phyloP scores from a whole-genome alignment of 2,888 invertebrate species.

The Drosophila pseudotakahashii region DNA sequence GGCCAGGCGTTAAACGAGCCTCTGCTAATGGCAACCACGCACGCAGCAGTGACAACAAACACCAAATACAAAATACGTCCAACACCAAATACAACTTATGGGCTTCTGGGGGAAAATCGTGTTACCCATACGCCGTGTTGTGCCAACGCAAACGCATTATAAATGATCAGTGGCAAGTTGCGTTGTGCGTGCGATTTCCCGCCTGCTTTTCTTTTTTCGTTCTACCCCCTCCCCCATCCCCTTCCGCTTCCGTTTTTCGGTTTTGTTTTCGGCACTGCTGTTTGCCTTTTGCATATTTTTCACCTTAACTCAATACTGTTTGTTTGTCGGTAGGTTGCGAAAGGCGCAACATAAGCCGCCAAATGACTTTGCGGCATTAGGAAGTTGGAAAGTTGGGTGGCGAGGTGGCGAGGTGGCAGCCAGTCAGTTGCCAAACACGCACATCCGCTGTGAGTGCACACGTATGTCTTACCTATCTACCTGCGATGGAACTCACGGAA shows the following conservation, averaged over 20 bases:
- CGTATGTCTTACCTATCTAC: conserved; percentile 45
- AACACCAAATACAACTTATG: conserved; percentile 36
- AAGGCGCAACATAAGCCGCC: conserved; percentile 65
- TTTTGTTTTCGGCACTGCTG: conserved; percentile 37
- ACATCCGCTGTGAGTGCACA: conserved; percentile 60
- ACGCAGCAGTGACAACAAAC: conserved; percentile 56
- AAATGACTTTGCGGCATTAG: conserved; percentile 79
- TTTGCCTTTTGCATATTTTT: conserved; percentile 53
- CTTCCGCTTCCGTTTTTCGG: conserved; percentile 14
- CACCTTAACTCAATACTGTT: conserved; percentile 42
- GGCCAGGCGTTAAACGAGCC: conserved; percentile 66
- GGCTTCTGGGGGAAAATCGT: conserved; percentile 51
- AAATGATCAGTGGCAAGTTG: conserved; percentile 63
- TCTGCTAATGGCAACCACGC: conserved; percentile 64
- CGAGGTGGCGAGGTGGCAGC: conserved; percentile 24
- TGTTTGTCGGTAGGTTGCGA: conserved; percentile 20
- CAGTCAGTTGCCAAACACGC: conserved; percentile 61
- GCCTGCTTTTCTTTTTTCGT: conserved; percentile 5
- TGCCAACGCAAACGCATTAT: conserved; percentile 53
- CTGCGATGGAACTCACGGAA: neutral
- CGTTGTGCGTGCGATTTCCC: conserved; percentile 29
- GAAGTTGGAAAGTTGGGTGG: conserved; percentile 26
- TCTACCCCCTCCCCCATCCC: neutral
- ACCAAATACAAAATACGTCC: conserved; percentile 13
- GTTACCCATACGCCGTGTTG: conserved; percentile 73